Evolutionary conservation across 1,140 invertebrate species (phyloP).

Genomic region (Camponotus pennsylvanicus): DNA sequence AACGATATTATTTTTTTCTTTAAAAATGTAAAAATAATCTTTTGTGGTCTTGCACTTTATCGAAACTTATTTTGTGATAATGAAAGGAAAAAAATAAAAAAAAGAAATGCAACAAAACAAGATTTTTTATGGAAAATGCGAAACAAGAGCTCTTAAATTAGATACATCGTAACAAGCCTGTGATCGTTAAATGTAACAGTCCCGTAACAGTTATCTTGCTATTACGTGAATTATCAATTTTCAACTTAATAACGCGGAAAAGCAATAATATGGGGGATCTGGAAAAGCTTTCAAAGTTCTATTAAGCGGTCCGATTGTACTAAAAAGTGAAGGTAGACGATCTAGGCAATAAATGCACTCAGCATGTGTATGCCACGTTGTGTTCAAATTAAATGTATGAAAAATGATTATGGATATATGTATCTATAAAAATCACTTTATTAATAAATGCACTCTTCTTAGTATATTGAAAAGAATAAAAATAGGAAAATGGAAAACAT

Average conservation of each 20-base stretch:
- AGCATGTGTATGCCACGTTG: not conserved
- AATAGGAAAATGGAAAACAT: not conserved
- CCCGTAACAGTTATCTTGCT: constrained; percentile 11
- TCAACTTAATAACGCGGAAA: constrained; percentile 48
- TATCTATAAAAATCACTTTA: constrained; percentile 26
- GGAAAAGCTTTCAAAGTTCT: constrained; percentile 37
- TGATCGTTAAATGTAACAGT: constrained; percentile 31
- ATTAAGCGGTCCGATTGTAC: constrained; percentile 31
- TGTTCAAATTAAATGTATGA: constrained; percentile 5
- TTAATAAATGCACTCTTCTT: not conserved
- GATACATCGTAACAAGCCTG: constrained; percentile 23
- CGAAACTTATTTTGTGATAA: not conserved
- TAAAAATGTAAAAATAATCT: not conserved
- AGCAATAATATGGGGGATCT: not conserved
- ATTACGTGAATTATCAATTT: constrained; percentile 44
- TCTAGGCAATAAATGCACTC: constrained; percentile 13
- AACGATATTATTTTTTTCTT: not conserved
- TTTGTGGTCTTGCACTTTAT: not conserved
- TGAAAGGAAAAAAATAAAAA: not conserved
- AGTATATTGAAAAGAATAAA: not conserved
- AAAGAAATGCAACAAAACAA: not conserved
- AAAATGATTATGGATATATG: constrained; percentile 19
- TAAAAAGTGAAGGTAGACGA: constrained; percentile 24
- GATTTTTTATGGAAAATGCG: not conserved
- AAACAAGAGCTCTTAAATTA: constrained; percentile 55